phyloP scores from a whole-genome alignment of 2,113 vertebrate genomes.

The Nibea albiflora region DNA sequence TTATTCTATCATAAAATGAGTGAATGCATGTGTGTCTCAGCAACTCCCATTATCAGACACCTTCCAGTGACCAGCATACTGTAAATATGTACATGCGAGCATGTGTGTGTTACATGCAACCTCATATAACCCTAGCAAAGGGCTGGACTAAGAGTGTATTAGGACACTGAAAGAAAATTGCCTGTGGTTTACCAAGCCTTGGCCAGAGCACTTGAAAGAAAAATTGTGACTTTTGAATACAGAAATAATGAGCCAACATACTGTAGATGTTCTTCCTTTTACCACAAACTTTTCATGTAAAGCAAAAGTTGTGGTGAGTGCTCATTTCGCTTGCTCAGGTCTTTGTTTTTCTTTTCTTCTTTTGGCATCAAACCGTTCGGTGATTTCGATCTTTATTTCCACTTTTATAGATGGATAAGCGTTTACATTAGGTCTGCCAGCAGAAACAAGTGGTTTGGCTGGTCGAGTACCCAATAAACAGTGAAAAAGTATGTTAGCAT shows the following conservation, averaged over 20 bases:
- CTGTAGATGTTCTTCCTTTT: constrained; percentile 16
- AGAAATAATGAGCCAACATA: constrained; percentile 11
- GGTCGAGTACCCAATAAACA: neutral
- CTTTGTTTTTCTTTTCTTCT: neutral
- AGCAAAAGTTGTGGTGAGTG: neutral
- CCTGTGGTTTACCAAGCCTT: constrained; percentile 59
- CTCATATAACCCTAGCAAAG: constrained; percentile 51
- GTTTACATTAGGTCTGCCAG: constrained; percentile 5
- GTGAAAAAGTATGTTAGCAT: neutral
- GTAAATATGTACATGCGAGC: neutral
- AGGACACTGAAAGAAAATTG: constrained; percentile 56
- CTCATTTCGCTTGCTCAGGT: constrained; percentile 1
- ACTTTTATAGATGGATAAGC: constrained; percentile 2
- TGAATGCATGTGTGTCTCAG: constrained; percentile 12
- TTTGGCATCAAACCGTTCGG: neutral
- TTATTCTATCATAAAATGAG: constrained; percentile 19
- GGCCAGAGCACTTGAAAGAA: constrained; percentile 25
- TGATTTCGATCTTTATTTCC: constrained; percentile 17
- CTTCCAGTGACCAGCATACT: constrained; percentile 32
- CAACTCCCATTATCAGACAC: constrained; percentile 26
- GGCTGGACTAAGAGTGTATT: constrained; percentile 18
- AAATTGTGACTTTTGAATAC: constrained; percentile 27
- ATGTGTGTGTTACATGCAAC: constrained; percentile 27
- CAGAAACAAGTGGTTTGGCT: constrained; percentile 43
- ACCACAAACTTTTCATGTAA: constrained; percentile 18